A percentile compares a stretch with the other conserved stretches of the same genome.
phyloP scores from a whole-genome alignment of 1,140 invertebrate genomes.

The Hycleus phaleratus region DNA sequence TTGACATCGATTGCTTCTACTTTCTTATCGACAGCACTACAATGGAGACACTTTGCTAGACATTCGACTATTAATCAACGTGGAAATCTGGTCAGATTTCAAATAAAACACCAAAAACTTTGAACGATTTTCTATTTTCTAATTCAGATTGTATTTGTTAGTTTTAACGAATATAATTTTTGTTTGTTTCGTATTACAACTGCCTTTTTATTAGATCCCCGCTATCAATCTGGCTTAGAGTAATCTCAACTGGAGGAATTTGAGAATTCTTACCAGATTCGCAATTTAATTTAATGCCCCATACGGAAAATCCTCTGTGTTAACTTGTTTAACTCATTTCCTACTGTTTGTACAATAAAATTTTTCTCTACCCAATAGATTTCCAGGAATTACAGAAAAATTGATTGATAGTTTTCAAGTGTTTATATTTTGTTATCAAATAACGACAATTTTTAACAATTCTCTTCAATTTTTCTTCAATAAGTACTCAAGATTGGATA shows the following conservation, averaged over 20 bases:
- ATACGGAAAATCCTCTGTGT: background rate
- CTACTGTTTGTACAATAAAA: background rate
- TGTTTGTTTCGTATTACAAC: background rate
- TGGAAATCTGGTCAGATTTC: slow-evolving; percentile 2
- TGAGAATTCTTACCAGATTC: background rate
- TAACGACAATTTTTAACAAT: no score
- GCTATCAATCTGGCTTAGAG: slow-evolving; percentile 1
- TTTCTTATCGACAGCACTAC: slow-evolving; percentile 11
- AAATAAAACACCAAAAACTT: no score
- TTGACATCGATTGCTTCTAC: slow-evolving; percentile 10
- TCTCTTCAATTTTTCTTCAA: no score
- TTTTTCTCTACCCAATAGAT: no score
- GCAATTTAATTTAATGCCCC: background rate
- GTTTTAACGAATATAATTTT: background rate
- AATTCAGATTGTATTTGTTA: no score
- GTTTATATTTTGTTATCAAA: no score
- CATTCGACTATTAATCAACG: slow-evolving; percentile 6
- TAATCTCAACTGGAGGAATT: background rate
- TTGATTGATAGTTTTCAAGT: no score
- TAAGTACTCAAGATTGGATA: no score
- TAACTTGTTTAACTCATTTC: background rate
- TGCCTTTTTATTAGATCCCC: no score
- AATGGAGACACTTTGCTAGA: slow-evolving; percentile 15
- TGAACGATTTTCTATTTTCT: no score
- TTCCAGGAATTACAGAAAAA: no score